Evolutionary conservation across 2,113 vertebrate genomes (phyloP), one percentile per base, ranked within the genome.

Genomic region (Channa maculata): DNA sequence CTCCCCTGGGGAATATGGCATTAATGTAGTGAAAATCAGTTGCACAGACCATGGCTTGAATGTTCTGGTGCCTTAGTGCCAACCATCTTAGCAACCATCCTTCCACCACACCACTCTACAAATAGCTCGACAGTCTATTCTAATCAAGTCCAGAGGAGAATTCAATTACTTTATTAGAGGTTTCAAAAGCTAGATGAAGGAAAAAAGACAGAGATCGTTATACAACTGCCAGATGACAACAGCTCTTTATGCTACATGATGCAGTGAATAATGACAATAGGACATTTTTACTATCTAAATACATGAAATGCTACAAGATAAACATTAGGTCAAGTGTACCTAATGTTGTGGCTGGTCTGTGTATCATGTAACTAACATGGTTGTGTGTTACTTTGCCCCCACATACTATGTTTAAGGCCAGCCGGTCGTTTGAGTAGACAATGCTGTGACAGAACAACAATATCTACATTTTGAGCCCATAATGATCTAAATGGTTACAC

Each of bases 91-190:
- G 58, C 75, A 64, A 62, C n/a, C n/a, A n/a, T 73, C 70, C 73
- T 55, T 43, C 53, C 65, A 69, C 57, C 83, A 63, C 52, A 41
- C 9, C n/a, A 15, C 36, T 80, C 85, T 84, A 88, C 82, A 88
- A 89, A 90, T 88, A 89, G 72, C 75, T 52, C 64, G 13, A 62
- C 38, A 74, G 71, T 81, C 70, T 5, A 70, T 64, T 52, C 62
- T 65, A 74, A 82, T 68, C 52, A 38, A 86, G 79, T 85, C 60
- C 68, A 75, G 69, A 6, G 14, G 48, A 74, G 76, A 79, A 76
- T 77, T 52, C 78, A 68, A 89, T 82, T 2, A 79, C 74, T 85
- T 86, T 52, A 82, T 77, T 75, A 70, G 60, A 69, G 9, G 48
- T 49, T 53, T 15, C 43, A 58, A 71, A 36, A 37, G 50, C 39